These are phyloP conservation scores for Aptenodytes forsteri DNA, from an alignment of 2,113 vertebrate genomes.

Conservation along the genomic window DNA sequence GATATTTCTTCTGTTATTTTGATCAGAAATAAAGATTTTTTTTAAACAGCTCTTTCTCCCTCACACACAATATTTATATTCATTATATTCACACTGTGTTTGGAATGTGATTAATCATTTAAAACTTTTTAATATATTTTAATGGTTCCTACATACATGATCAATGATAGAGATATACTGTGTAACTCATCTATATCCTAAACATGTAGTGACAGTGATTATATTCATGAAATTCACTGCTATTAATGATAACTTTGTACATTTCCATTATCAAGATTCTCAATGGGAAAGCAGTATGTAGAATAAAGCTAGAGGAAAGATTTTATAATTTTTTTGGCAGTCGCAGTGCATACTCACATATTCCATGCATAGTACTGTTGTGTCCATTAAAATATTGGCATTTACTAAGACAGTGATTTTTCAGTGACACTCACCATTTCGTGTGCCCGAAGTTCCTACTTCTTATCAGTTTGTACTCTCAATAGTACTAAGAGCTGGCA, in stretches of 20 bases:
- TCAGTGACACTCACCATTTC: neutral
- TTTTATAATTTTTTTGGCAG: neutral
- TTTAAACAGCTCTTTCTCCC: neutral
- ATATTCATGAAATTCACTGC: constrained; percentile 2
- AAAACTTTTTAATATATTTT: neutral
- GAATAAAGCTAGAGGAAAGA: neutral
- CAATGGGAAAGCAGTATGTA: neutral
- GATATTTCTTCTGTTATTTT: neutral
- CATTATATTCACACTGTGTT: neutral
- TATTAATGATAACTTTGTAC: constrained; percentile 33
- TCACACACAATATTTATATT: neutral
- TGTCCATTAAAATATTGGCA: neutral
- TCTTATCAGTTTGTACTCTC: neutral
- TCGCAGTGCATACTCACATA: accelerated
- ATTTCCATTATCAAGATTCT: constrained; percentile 29
- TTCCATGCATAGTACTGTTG: neutral
- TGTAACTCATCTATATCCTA: neutral
- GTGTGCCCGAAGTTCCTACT: neutral
- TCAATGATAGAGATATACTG: neutral
- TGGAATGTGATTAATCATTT: constrained; percentile 7
- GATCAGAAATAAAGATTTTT: neutral
- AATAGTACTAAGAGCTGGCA: neutral
- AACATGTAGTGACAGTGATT: neutral
- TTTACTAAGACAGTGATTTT: neutral
- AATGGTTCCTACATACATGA: neutral